Percentiles rank a stretch among this genome's conserved stretches.
Evolutionary conservation across 2,797 vertebrate genomes (phyloP).

Genomic region (Rallus crepitans): DNA sequence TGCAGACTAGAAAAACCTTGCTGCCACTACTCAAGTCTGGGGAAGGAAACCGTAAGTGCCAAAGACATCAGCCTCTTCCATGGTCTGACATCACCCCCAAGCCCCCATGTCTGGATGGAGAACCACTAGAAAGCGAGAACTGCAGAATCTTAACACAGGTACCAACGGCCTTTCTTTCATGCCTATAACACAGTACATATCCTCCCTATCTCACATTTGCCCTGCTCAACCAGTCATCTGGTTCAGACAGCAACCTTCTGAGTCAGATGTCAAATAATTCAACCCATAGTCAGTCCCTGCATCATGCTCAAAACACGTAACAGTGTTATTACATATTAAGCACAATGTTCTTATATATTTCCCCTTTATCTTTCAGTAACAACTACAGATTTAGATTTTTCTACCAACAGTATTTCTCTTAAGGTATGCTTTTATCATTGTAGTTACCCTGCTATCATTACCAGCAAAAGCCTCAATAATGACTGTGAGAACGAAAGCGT

Average conservation of each 20-base stretch:
- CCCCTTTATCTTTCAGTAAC: not conserved
- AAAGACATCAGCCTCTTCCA: not conserved
- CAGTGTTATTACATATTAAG: not conserved
- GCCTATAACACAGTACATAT: not conserved
- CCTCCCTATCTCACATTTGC: not conserved
- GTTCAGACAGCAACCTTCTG: not conserved
- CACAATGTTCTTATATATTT: not conserved
- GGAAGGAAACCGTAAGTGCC: not conserved
- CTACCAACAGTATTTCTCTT: not conserved
- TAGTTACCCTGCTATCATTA: not conserved
- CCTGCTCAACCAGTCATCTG: not conserved
- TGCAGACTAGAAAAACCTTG: not conserved
- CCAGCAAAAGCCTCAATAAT: not conserved
- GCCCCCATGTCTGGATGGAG: not conserved
- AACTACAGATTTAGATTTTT: not conserved
- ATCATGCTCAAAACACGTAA: not conserved
- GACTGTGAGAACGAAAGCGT: not conserved
- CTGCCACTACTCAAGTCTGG: not conserved
- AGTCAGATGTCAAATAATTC: conserved; percentile 27
- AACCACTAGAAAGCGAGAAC: not conserved
- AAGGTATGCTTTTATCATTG: not conserved
- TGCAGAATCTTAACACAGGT: not conserved
- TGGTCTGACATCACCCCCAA: not conserved
- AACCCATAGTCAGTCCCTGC: not conserved
- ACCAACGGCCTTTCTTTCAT: not conserved